A percentile compares a stretch with the other conserved stretches of the same genome.
These are phyloP conservation scores for Stenodera caucasica DNA, from an alignment of 2,888 invertebrate species.

Conservation along the genomic window DNA sequence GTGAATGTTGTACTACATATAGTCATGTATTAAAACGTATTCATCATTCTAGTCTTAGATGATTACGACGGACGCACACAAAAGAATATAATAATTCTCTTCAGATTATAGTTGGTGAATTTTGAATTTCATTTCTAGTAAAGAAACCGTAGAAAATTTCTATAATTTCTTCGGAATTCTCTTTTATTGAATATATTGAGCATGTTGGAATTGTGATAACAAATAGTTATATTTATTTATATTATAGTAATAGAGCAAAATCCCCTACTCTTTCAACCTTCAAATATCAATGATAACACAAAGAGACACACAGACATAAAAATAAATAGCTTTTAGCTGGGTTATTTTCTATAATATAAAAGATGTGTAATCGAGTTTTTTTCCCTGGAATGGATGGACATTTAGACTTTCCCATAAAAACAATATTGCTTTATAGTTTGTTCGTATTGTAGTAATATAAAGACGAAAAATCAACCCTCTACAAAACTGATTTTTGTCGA, in stretches of 20 bases:
- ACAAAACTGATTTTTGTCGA: not conserved
- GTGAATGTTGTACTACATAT: conserved; percentile 16
- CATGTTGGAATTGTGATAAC: too few relatives aligned
- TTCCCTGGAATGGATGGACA: conserved; percentile 37
- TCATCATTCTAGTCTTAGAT: conserved; percentile 26
- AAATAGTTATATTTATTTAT: too few relatives aligned
- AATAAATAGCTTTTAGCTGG: conserved; percentile 55
- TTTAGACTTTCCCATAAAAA: conserved; percentile 52
- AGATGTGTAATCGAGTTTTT: conserved; percentile 47
- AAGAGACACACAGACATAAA: conserved; percentile 47
- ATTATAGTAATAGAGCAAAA: not conserved
- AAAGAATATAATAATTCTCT: conserved; percentile 27
- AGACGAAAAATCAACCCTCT: not conserved
- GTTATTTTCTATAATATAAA: conserved; percentile 40
- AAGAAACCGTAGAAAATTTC: not conserved
- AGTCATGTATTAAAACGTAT: conserved; percentile 34
- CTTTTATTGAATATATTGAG: too few relatives aligned
- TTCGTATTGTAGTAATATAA: not conserved
- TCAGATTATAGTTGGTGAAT: conserved; percentile 6
- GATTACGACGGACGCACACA: conserved; percentile 16
- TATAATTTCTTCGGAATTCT: too few relatives aligned
- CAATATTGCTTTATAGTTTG: conserved; percentile 47
- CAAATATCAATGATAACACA: conserved; percentile 54
- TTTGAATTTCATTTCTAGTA: conserved; percentile 12
- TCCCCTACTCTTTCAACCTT: conserved; percentile 15